Conservation (phyloP, 2,888 invertebrate genomes). For the Agrotis segetum region DNA sequence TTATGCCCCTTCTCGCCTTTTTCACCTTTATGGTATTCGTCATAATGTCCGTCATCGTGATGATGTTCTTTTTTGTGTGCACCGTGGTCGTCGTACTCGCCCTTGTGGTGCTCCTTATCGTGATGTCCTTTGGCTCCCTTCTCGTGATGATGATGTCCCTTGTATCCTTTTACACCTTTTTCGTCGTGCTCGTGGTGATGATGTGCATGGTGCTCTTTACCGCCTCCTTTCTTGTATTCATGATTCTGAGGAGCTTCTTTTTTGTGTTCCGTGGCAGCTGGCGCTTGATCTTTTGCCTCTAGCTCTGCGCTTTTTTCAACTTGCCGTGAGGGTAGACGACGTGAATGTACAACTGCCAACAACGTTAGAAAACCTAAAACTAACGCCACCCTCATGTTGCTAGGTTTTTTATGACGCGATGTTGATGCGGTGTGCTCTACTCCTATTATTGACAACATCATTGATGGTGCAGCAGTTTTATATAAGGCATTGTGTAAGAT, state of each 20-base stretch:
- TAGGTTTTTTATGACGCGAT: slow-evolving; percentile 63
- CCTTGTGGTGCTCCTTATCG: slow-evolving; percentile 92
- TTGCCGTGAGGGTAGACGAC: slow-evolving; percentile 76
- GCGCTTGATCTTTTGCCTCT: slow-evolving; percentile 77
- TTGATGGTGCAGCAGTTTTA: slow-evolving; percentile 88
- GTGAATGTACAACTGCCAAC: slow-evolving; percentile 74
- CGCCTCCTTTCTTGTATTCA: slow-evolving; percentile 92
- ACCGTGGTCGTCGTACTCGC: slow-evolving; percentile 92
- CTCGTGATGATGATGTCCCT: slow-evolving; percentile 93
- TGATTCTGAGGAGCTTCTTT: slow-evolving; percentile 86
- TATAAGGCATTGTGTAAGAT: slow-evolving; percentile 89
- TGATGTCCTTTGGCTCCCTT: slow-evolving; percentile 94
- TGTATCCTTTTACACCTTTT: slow-evolving; percentile 94
- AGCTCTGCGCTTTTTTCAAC: slow-evolving; percentile 64
- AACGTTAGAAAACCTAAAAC: slow-evolving; percentile 78
- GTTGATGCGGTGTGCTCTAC: slow-evolving; percentile 76
- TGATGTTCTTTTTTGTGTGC: slow-evolving; percentile 92
- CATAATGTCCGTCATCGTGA: slow-evolving; percentile 92
- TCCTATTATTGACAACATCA: slow-evolving; percentile 83
- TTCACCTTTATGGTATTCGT: slow-evolving; percentile 92
- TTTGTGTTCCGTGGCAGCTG: slow-evolving; percentile 87
- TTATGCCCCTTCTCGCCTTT: slow-evolving; percentile 93
- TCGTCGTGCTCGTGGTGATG: slow-evolving; percentile 93
- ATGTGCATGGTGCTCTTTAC: slow-evolving; percentile 92
- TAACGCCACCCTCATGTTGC: slow-evolving; percentile 81